Base-by-base conservation (phyloP, 2,113 vertebrate species). In the Thymallus thymallus region DNA sequence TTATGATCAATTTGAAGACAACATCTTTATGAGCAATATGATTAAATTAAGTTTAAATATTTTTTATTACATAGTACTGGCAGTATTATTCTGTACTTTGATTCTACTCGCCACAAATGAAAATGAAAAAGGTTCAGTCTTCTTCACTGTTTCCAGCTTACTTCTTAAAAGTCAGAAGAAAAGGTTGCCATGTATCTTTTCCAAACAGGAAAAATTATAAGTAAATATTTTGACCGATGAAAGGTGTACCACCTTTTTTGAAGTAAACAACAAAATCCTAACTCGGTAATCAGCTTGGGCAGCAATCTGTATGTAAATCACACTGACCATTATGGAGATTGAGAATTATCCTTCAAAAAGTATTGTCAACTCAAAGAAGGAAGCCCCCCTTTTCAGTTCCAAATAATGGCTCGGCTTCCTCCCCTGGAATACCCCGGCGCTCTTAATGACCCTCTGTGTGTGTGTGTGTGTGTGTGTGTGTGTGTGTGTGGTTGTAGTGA, bases 401-500 rank as follows among this genome's bases (percentile, higher is more conserved):
- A 94, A 95, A 95, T 93, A 92, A 91, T 93, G 93, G 91, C 91
- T 92, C 90, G 12, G 48, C 48, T 5, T 5, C 48, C 48, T 66
- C 64, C 91, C 91, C 92, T 87, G 91, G 92, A 92, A 94, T 94
- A 92, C 94, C 90, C 91, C 92, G 94, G 93, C 92, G 91, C n/a
- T 94, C 94, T 93, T 95, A 95, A 96, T 95, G 94, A 87, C 93
- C 86, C 93, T 94, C 92, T 14, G 45, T 48, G 45, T 48, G 45
- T 48, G 45, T 14, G 45, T 26, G 26, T 26, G 26, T 26, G 26
- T 26, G 26, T 26, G 26, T 26, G 26, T 1, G 26, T 1, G 26
- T 26, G 26, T 26, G 26, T 26, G 26, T 26, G 48, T 51, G 48
- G 94, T 91, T 95, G 35, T 6, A 89, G 94, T 91, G 94, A 94